Conservation (phyloP, 2,888 invertebrate genomes). For the Ceramica pisi region DNA sequence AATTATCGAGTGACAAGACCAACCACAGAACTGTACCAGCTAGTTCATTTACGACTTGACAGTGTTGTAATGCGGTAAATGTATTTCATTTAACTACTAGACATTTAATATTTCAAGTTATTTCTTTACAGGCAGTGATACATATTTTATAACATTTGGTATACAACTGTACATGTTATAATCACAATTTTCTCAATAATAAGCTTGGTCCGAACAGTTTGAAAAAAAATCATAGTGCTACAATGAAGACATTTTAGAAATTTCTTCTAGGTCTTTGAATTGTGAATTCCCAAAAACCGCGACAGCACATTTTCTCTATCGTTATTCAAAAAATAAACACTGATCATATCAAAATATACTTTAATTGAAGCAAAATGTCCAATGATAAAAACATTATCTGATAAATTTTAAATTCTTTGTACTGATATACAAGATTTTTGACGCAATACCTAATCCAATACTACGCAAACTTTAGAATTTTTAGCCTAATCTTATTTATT, state of each 20-base stretch:
- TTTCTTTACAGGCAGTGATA: constrained; percentile 74
- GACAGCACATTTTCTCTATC: constrained; percentile 69
- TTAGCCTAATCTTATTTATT: constrained; percentile 81
- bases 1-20: constrained; percentile 27
- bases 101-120: constrained; percentile 62
- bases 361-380: constrained; percentile 79
- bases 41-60: constrained; percentile 19
- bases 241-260: constrained; percentile 67
- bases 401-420: constrained; percentile 83
- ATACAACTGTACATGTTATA: constrained; percentile 67
- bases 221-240: constrained; percentile 58
- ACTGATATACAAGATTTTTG: constrained; percentile 88
- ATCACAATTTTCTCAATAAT: constrained; percentile 65
- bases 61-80: constrained; percentile 46
- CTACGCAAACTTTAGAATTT: constrained; percentile 78
- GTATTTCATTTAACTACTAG: constrained; percentile 73
- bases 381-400: constrained; percentile 75
- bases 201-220: constrained; percentile 81
- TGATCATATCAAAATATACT: constrained; percentile 87
- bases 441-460: constrained; percentile 78
- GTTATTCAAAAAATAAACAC: constrained; percentile 78
- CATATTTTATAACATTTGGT: constrained; percentile 73
- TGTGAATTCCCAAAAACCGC: constrained; percentile 64
- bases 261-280: constrained; percentile 64
- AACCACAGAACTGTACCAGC: constrained; percentile 38